These are phyloP conservation scores for Dolichoris vasculosae DNA, from an alignment of 1,140 invertebrate species.

Conservation along the genomic window DNA sequence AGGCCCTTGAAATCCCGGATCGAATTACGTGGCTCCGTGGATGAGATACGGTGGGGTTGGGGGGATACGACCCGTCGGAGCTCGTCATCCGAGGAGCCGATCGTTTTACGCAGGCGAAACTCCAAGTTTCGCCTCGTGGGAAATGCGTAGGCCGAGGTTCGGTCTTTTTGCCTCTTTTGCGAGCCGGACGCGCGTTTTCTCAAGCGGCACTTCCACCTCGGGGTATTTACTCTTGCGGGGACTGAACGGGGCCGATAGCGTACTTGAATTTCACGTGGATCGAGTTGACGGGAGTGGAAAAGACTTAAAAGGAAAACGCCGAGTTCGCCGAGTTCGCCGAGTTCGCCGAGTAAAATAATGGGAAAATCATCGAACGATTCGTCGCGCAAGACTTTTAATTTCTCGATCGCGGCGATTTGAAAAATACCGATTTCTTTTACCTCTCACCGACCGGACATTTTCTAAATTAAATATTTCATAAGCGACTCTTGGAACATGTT, in stretches of 20 bases:
- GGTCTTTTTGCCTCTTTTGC: not conserved
- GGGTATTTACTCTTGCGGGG: not conserved
- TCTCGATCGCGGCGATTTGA: not conserved
- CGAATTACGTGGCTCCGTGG: not conserved
- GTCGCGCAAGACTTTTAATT: not conserved
- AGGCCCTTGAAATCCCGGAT: not conserved
- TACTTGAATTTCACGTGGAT: not conserved
- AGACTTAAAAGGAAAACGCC: not conserved
- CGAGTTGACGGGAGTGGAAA: not conserved
- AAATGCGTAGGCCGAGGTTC: not conserved
- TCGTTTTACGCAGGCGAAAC: not conserved
- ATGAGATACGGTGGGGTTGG: too few species aligned
- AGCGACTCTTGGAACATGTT: constrained; percentile 3
- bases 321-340: too few species aligned
- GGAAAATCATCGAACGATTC: too few species aligned
- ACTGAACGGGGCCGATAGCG: not conserved
- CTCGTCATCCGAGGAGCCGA: too few species aligned
- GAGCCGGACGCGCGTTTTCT: not conserved
- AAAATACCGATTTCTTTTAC: not conserved
- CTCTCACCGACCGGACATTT: not conserved
- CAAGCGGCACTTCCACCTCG: not conserved
- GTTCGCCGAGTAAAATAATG: too few species aligned
- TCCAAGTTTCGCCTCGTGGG: not conserved
- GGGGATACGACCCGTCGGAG: too few species aligned
- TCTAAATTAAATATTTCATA: constrained; percentile 26